Evolutionary conservation across 2,113 vertebrate species (phyloP).

Genomic region (Sinosuthora webbiana): DNA sequence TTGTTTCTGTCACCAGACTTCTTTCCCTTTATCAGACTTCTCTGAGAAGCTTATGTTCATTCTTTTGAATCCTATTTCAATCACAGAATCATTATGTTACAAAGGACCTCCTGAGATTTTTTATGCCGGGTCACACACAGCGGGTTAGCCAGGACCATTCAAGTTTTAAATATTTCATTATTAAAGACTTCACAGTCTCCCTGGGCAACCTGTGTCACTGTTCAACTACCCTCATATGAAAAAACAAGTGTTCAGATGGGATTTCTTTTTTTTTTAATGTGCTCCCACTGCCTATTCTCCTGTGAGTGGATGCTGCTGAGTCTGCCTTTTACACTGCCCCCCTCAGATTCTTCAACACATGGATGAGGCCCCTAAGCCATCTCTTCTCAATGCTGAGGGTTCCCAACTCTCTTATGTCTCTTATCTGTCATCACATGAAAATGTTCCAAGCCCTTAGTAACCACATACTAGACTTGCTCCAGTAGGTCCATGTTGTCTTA

Average conservation of each 20-base stretch:
- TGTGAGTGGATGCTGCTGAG: background rate
- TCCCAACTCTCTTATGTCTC: background rate
- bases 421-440: background rate
- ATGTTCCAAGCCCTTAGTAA: background rate
- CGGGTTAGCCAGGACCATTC: background rate
- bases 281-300: too few relatives aligned
- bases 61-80: background rate
- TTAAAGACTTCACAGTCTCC: background rate
- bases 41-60: background rate
- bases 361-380: background rate
- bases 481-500: background rate
- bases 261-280: background rate
- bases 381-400: background rate
- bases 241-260: background rate
- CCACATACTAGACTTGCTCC: rapidly evolving
- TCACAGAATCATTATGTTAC: background rate
- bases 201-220: background rate
- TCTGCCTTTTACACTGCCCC: background rate
- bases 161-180: background rate
- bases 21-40: background rate
- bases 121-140: background rate
- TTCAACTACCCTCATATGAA: background rate
- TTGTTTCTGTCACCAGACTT: background rate
- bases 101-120: background rate
- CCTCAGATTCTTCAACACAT: background rate